Conservation (phyloP, 2,797 vertebrate genomes). For the Malacoraja senta region DNA sequence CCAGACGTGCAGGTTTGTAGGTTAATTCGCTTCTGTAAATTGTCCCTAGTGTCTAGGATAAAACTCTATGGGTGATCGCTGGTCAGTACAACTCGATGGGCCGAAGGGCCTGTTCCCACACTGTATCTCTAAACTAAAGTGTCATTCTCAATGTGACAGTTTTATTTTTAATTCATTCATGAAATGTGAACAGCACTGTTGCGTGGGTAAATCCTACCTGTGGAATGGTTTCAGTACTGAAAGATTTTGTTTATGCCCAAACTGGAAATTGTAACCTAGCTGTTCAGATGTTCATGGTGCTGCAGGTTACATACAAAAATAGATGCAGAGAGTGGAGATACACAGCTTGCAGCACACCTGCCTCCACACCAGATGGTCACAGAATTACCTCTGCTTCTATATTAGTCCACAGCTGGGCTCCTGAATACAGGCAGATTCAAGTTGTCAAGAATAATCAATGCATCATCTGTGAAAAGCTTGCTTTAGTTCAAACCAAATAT, state of each 20-base stretch:
- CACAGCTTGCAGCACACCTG: not conserved
- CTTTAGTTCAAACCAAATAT: not conserved
- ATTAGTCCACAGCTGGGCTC: not conserved
- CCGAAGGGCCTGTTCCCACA: too few species aligned
- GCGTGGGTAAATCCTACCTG: too few species aligned
- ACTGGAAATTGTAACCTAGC: not conserved
- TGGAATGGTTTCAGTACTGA: not conserved
- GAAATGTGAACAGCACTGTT: not conserved
- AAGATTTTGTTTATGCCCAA: not conserved
- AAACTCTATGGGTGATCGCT: too few species aligned
- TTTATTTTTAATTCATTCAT: not conserved
- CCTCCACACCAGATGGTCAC: not conserved
- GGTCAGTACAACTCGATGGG: too few species aligned
- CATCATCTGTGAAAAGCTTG: not conserved
- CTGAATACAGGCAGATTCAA: not conserved
- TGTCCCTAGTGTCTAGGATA: too few species aligned
- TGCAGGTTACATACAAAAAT: not conserved
- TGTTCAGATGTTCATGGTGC: not conserved
- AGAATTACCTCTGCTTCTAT: not conserved
- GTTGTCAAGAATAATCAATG: not conserved
- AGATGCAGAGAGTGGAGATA: not conserved
- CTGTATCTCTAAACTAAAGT: not conserved
- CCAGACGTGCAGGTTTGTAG: too few species aligned
- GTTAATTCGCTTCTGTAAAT: too few species aligned
- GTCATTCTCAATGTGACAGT: not conserved